Percentiles rank a stretch among this genome's conserved stretches.
These are phyloP conservation scores for Ophraella communa DNA, from an alignment of 2,888 invertebrate species.

Conservation along the genomic window DNA sequence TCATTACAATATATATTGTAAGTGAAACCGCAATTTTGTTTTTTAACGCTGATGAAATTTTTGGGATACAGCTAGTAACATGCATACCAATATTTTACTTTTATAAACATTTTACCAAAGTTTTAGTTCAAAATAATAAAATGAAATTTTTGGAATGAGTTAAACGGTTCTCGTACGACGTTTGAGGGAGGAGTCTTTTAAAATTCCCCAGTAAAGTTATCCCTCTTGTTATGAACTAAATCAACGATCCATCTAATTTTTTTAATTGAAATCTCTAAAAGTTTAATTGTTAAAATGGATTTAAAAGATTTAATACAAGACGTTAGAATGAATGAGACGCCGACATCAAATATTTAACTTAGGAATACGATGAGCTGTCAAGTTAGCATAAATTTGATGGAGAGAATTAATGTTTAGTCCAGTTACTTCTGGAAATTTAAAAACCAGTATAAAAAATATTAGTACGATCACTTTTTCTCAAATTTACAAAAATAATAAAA, in stretches of 20 bases:
- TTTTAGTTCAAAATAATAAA: neutral
- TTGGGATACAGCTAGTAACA: too few species aligned
- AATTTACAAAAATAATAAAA: too few species aligned
- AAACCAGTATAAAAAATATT: neutral
- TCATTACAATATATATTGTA: too few species aligned
- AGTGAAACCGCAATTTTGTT: too few species aligned
- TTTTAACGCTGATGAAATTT: too few species aligned
- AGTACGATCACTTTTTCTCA: too few species aligned
- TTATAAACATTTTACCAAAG: neutral
- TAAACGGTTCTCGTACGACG: neutral
- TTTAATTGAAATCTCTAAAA: conserved; percentile 50
- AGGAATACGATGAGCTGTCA: conserved; percentile 39
- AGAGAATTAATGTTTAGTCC: neutral
- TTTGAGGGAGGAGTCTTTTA: neutral
- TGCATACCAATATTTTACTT: neutral
- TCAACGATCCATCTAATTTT: conserved; percentile 22
- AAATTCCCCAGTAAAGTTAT: neutral
- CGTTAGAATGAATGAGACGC: conserved; percentile 14
- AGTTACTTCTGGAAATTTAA: neutral
- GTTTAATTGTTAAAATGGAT: conserved; percentile 44
- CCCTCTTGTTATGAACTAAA: neutral
- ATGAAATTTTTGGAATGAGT: neutral
- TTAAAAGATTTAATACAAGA: conserved; percentile 29
- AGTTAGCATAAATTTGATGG: conserved; percentile 24
- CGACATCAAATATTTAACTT: conserved; percentile 52